A percentile compares a stretch with the other conserved stretches of the same genome.
phyloP scores from a whole-genome alignment of 92 coral and sea anemone genomes.

The Umimayanthus chanpuru region DNA sequence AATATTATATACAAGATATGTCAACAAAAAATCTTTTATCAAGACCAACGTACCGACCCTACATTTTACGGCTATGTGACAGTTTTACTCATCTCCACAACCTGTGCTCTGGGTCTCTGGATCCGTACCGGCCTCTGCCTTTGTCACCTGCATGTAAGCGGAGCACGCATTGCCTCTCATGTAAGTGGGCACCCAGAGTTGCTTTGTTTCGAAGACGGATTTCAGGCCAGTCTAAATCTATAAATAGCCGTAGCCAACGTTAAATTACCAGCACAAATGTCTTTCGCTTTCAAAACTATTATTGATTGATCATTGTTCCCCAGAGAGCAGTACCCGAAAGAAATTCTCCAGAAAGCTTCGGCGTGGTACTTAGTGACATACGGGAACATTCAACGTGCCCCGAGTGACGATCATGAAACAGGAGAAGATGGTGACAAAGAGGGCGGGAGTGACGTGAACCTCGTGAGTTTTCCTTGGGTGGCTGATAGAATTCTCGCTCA shows the following conservation, averaged over 20 bases:
- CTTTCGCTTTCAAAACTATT: background rate
- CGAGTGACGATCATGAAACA: slow-evolving; percentile 23
- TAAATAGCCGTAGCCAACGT: background rate
- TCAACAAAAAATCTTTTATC: too few species aligned
- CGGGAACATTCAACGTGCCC: slow-evolving; percentile 3
- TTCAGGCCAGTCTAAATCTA: background rate
- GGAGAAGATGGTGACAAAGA: slow-evolving; percentile 35
- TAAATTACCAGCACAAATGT: background rate
- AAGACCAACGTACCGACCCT: too few species aligned
- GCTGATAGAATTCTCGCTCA: slow-evolving; percentile 72
- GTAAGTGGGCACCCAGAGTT: too few species aligned
- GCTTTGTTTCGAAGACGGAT: too few species aligned
- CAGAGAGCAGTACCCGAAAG: slow-evolving; percentile 50
- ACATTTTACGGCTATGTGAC: too few species aligned
- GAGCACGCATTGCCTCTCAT: too few species aligned
- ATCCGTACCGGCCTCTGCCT: too few species aligned
- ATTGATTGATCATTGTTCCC: background rate
- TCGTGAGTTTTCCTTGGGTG: slow-evolving; percentile 83
- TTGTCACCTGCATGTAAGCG: too few species aligned
- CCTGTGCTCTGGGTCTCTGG: too few species aligned
- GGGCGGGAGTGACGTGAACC: slow-evolving; percentile 30
- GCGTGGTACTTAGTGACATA: slow-evolving; percentile 92
- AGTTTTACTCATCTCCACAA: too few species aligned
- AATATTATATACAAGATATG: too few species aligned
- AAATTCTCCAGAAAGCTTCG: slow-evolving; percentile 79